Evolutionary conservation across 2,797 vertebrate species (phyloP).

Genomic region (Phylloscopus collybita): DNA sequence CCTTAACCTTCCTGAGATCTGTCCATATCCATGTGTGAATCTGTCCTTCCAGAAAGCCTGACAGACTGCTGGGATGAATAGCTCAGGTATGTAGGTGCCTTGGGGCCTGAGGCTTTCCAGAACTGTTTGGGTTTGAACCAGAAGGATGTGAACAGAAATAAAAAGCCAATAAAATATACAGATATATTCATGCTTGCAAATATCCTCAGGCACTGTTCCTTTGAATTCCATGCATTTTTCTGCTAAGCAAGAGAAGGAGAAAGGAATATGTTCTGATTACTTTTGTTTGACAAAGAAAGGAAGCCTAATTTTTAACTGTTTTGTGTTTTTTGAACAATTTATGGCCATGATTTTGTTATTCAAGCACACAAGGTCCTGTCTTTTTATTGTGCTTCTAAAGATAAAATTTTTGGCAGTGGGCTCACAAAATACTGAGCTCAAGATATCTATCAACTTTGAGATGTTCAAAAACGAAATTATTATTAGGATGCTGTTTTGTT

Average conservation of each 20-base stretch:
- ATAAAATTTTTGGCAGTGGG: not conserved
- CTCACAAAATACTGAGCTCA: not conserved
- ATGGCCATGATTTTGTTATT: not conserved
- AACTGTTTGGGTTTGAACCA: not conserved
- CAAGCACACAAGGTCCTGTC: not conserved
- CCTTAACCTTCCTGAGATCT: not conserved
- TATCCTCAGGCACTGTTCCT: not conserved
- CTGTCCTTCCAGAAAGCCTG: not conserved
- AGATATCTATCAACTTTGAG: not conserved
- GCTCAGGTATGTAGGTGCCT: not conserved
- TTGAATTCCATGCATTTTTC: slow-evolving; percentile 3
- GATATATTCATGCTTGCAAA: not conserved
- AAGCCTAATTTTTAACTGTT: not conserved
- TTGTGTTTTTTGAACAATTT: not conserved
- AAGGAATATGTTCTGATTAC: not conserved
- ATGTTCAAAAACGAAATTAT: not conserved
- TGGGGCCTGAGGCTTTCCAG: not conserved
- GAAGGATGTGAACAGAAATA: not conserved
- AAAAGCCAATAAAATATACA: not conserved
- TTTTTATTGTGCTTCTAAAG: not conserved
- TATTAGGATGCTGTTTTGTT: not conserved
- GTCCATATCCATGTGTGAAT: not conserved
- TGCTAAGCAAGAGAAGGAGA: not conserved
- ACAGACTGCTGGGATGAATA: not conserved
- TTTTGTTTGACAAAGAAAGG: not conserved